A percentile compares a stretch with the other conserved stretches of the same genome.
These are phyloP conservation scores for Hetaerina americana DNA, from an alignment of 1,140 invertebrate species.

Conservation along the genomic window DNA sequence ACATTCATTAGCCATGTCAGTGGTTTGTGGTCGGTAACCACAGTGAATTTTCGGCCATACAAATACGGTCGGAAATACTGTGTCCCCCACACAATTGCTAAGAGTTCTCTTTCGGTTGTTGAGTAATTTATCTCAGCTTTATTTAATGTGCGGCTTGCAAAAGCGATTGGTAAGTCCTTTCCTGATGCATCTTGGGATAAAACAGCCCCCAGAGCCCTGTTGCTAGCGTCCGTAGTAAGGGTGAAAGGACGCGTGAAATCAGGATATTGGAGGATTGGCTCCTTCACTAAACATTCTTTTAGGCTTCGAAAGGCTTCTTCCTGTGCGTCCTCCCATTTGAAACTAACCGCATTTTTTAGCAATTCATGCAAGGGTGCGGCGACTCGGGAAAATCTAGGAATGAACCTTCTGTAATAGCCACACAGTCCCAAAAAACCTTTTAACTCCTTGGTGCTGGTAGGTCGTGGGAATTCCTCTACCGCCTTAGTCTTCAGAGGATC, in stretches of 20 bases:
- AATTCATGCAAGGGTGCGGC: constrained; percentile 25
- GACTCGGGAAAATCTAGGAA: constrained; percentile 23
- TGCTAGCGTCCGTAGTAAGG: constrained; percentile 41
- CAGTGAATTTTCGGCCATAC: constrained; percentile 30
- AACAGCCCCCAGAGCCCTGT: constrained; percentile 31
- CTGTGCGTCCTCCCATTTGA: constrained; percentile 19
- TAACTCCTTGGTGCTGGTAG: constrained; percentile 26
- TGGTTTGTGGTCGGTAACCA: constrained; percentile 36
- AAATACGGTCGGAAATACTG: constrained; percentile 33
- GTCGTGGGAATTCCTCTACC: constrained; percentile 26
- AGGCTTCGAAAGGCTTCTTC: constrained; percentile 22
- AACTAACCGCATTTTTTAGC: constrained; percentile 23
- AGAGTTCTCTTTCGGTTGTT: constrained; percentile 33
- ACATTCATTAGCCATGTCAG: constrained; percentile 33
- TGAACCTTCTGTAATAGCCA: constrained; percentile 30
- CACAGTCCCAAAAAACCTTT: constrained; percentile 30
- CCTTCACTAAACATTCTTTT: constrained; percentile 15
- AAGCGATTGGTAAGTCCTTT: neutral
- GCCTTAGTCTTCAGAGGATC: constrained; percentile 27
- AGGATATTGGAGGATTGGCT: constrained; percentile 23
- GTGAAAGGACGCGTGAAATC: constrained; percentile 26
- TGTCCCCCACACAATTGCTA: constrained; percentile 34
- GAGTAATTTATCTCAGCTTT: constrained; percentile 23
- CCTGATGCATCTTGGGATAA: constrained; percentile 27
- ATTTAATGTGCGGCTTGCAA: constrained; percentile 20